Conservation (phyloP, 2,113 vertebrate genomes). For the Neogale vison region DNA sequence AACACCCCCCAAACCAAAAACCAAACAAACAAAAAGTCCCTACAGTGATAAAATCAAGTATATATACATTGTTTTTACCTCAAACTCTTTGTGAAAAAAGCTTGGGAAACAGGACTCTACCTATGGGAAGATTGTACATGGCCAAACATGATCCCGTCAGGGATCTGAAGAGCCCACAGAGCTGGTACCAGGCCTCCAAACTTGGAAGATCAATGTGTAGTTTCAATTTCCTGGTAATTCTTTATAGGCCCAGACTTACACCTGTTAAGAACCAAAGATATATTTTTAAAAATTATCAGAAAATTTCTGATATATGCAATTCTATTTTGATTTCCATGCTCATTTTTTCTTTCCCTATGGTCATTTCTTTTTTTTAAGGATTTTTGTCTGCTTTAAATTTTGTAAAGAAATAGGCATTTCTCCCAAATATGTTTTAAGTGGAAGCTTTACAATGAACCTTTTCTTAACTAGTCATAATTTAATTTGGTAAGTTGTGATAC, state of each 20-base stretch:
- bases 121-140: neutral
- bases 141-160: no score
- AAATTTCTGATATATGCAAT: neutral
- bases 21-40: neutral
- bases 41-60: no score
- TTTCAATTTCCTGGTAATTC: neutral
- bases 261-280: neutral
- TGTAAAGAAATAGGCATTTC: neutral
- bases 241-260: neutral
- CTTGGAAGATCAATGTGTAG: neutral
- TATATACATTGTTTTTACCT: neutral
- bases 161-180: neutral
- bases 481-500: constrained; percentile 48
- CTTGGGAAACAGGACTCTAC: neutral
- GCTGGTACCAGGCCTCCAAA: neutral
- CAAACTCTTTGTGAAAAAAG: neutral
- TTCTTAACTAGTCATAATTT: constrained; percentile 49
- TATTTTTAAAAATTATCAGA: neutral
- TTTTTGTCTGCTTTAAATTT: constrained; percentile 44
- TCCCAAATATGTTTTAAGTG: constrained; percentile 11
- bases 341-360: neutral
- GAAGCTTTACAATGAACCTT: neutral
- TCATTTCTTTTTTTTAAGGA: neutral
- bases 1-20: no score
- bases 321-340: neutral